Conservation (phyloP, 1,140 invertebrate species). For the Drosophila cardini region DNA sequence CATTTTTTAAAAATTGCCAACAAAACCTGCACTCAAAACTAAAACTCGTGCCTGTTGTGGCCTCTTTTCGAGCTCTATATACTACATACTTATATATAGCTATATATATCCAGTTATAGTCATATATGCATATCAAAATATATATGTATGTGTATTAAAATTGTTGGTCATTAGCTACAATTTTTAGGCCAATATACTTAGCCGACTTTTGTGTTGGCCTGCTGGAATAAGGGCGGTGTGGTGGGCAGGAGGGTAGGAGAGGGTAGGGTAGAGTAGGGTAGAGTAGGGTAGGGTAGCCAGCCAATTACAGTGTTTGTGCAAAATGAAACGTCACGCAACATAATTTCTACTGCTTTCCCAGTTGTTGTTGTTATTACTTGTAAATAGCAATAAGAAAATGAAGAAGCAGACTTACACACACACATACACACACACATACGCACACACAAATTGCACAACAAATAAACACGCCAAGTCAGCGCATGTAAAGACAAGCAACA, state of each 20-base stretch:
- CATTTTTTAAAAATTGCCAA: constrained; percentile 33
- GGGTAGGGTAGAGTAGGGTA: too few relatives aligned
- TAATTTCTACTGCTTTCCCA: constrained; percentile 80
- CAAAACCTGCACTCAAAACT: constrained; percentile 7
- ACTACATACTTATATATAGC: not conserved
- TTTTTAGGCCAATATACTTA: constrained; percentile 72
- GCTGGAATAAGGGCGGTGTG: not conserved
- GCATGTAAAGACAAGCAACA: constrained; percentile 24
- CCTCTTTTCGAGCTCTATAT: constrained; percentile 30
- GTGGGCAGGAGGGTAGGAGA: too few relatives aligned
- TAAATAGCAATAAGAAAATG: constrained; percentile 13
- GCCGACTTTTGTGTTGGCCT: constrained; percentile 50
- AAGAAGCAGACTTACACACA: constrained; percentile 46
- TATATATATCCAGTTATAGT: constrained; percentile 10
- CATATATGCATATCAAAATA: constrained; percentile 4
- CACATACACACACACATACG: constrained; percentile 39
- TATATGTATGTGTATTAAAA: not conserved
- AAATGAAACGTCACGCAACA: constrained; percentile 82
- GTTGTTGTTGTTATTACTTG: constrained; percentile 10
- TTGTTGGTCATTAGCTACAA: constrained; percentile 53
- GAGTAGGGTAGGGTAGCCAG: not conserved
- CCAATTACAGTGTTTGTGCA: constrained; percentile 80
- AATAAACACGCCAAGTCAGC: constrained; percentile 67
- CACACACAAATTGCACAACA: constrained; percentile 71
- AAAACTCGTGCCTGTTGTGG: constrained; percentile 36